These are phyloP conservation scores for Picus viridis DNA, from an alignment of 2,797 vertebrate genomes.

Conservation along the genomic window DNA sequence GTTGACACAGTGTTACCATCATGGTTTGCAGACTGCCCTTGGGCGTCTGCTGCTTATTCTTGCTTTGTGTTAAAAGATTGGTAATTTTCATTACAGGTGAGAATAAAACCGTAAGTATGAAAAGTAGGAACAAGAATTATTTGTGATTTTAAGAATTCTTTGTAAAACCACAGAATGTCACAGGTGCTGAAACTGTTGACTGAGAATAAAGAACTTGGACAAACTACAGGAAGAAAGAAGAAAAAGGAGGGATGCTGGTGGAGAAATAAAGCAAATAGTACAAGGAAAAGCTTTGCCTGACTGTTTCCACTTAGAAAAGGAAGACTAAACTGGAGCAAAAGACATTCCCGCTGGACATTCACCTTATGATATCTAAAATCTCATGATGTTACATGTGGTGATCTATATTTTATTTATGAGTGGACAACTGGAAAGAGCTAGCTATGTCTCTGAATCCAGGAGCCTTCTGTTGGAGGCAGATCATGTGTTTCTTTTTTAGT, in stretches of 20 bases:
- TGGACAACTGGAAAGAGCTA: neutral
- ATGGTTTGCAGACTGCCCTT: neutral
- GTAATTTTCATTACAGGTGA: neutral
- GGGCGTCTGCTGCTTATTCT: neutral
- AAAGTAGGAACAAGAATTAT: neutral
- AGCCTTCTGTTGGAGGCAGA: neutral
- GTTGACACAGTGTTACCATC: neutral
- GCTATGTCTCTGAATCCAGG: neutral
- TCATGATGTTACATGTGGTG: neutral
- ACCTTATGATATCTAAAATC: neutral
- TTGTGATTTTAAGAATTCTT: neutral
- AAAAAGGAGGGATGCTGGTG: neutral
- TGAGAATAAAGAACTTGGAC: neutral
- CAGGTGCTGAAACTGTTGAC: neutral
- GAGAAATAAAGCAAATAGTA: neutral
- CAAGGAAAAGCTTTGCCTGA: neutral
- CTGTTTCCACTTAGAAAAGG: neutral
- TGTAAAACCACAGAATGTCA: neutral
- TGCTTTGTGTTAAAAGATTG: neutral
- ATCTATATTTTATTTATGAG: neutral
- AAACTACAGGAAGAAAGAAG: neutral
- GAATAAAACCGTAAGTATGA: neutral
- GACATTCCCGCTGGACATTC: neutral
- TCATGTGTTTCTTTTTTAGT: neutral
- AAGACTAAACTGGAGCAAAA: neutral